Percentiles rank a stretch among this genome's conserved stretches.
Evolutionary conservation across 2,888 invertebrate genomes (phyloP).

Genomic region (Melanotus villosus): DNA sequence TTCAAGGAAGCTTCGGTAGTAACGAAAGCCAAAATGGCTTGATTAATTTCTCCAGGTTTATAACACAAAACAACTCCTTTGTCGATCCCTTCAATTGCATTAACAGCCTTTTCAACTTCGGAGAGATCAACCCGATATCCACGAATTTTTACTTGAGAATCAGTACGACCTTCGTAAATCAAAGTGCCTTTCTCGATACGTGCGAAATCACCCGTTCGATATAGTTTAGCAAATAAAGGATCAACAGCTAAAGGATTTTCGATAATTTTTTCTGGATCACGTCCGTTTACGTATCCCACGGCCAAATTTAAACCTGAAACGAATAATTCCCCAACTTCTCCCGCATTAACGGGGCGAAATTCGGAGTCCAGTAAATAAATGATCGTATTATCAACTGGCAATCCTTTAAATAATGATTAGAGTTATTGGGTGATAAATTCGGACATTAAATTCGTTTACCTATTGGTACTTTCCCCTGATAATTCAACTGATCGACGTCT

Average conservation of each 20-base stretch:
- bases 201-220: conserved; percentile 90
- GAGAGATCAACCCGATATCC: conserved; percentile 89
- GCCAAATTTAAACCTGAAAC: conserved; percentile 87
- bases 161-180: conserved; percentile 86
- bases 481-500: conserved; percentile 74
- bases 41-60: conserved; percentile 79
- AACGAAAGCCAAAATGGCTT: conserved; percentile 81
- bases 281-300: conserved; percentile 83
- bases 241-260: conserved; percentile 82
- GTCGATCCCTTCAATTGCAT: conserved; percentile 76
- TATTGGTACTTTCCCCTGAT: conserved; percentile 83
- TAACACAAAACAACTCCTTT: conserved; percentile 77
- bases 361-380: conserved; percentile 85
- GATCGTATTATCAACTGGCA: conserved; percentile 84
- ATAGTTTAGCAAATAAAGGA: conserved; percentile 79
- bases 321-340: conserved; percentile 86
- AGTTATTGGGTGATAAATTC: too few relatives aligned
- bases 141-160: conserved; percentile 86
- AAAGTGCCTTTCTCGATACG: conserved; percentile 77
- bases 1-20: conserved; percentile 64
- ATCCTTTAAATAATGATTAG: conserved; percentile 73
- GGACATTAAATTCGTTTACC: conserved; percentile 75
- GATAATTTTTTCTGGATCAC: conserved; percentile 81
- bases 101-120: conserved; percentile 85
- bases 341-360: conserved; percentile 79